Percentiles rank a stretch among this genome's conserved stretches.
These are phyloP conservation scores for Rotaria macrura DNA, from an alignment of 2,888 invertebrate species.

Conservation along the genomic window DNA sequence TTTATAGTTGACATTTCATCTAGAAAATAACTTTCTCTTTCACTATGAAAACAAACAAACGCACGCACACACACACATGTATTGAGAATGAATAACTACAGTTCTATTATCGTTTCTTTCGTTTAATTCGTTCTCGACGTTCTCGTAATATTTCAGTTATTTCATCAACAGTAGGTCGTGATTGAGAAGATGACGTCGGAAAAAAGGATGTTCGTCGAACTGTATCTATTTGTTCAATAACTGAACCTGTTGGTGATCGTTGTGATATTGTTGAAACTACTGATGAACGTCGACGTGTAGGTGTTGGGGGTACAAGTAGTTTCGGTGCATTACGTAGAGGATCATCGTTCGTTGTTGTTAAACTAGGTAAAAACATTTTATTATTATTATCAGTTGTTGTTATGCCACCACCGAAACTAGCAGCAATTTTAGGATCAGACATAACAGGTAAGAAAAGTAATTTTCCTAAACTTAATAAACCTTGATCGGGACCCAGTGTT, in stretches of 20 bases:
- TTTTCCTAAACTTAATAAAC: slow-evolving; percentile 16
- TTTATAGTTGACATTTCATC: not conserved
- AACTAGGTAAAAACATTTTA: slow-evolving; percentile 14
- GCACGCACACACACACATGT: not conserved
- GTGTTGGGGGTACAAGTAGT: not conserved
- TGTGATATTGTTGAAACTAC: not conserved
- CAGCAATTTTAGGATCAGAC: slow-evolving; percentile 9
- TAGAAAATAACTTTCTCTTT: not conserved
- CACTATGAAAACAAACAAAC: not conserved
- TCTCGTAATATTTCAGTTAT: slow-evolving; percentile 17
- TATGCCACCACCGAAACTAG: not conserved
- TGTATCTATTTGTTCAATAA: not conserved
- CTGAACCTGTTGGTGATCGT: not conserved
- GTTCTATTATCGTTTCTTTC: not conserved
- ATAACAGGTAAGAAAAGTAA: slow-evolving; percentile 20
- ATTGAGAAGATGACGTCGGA: not conserved
- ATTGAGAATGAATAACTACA: not conserved
- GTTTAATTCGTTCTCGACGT: not conserved
- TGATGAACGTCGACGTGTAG: not conserved
- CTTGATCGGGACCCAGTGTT: slow-evolving; percentile 7
- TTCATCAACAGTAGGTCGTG: not conserved
- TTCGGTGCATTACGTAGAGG: not conserved
- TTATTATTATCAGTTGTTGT: not conserved
- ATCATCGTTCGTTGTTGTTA: not conserved
- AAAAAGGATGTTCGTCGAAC: not conserved